Evolutionary conservation across 2,797 vertebrate genomes (phyloP), one percentile per base, ranked within the genome.

Genomic region (Sus cebifrons): DNA sequence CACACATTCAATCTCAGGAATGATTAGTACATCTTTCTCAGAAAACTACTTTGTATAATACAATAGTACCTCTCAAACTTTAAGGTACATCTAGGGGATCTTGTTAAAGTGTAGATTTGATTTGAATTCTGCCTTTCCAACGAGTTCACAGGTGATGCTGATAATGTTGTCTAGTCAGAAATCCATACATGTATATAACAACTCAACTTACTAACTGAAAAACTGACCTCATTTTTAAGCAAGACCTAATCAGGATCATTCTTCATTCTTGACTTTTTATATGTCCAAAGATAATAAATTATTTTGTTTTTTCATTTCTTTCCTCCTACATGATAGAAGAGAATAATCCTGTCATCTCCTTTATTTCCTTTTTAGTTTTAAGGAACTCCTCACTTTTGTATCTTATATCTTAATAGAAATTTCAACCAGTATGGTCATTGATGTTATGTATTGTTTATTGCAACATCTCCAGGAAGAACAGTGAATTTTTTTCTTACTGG

Each of bases 51-150:
- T 73, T n/a, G 5, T 56, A 12, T 81, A 27, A 25, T 75, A 60
- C 14, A 92, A 20, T 44, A 27, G 70, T 93, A 54, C 52, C 81
- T 81, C 70, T 92, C 67, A 67, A 40, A 82, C 44, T 75, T 86
- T 16, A 86, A 68, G 68, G 54, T 70, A 44, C 27, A 13, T 73
- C 40, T 87, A 36, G 49, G 18, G 23, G 77, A 67, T 91, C 68
- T 94, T 85, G 40, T 95, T 93, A 73, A 95, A 86, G 56, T 95
- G 58, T 14, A 74, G 54, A 73, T 84, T 90, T 67, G 27, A 44
- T 77, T 94, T 92, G 32, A 77, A 79, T 49, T 74, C 36, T 94
- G n/a, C 36, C n/a, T 88, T 60, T 83, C 88, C 86, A 88, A 68
- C 20, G 44, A 56, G 36, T 52, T 88, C 32, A 65, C 13, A 54